phyloP scores from a whole-genome alignment of 2,888 invertebrate genomes.

The Sarcophaga variegata region DNA sequence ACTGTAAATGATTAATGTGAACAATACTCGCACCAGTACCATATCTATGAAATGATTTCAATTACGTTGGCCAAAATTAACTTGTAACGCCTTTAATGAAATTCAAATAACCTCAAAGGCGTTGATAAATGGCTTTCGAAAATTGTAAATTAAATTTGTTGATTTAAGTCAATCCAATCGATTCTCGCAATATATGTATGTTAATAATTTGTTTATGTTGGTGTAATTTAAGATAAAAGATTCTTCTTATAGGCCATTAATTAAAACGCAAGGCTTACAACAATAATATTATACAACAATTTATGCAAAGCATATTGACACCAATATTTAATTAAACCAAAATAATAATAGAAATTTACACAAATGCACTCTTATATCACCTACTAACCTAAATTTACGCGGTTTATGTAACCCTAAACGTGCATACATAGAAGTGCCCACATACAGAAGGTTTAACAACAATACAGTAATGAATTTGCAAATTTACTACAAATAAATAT shows the following conservation, averaged over 20 bases:
- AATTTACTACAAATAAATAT: neutral
- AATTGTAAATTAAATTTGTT: conserved; percentile 42
- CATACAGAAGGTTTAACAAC: neutral
- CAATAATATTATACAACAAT: conserved; percentile 44
- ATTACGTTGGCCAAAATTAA: neutral
- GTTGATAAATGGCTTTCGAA: conserved; percentile 18
- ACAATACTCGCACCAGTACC: too few species aligned
- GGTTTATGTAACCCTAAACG: neutral
- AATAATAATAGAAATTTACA: neutral
- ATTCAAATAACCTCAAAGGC: neutral
- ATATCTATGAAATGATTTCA: too few species aligned
- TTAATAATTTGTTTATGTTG: neutral
- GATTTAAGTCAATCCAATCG: neutral
- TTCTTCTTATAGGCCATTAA: conserved; percentile 37
- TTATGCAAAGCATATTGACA: conserved; percentile 53
- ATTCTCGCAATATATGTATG: neutral
- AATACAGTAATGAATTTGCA: neutral
- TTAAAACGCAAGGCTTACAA: conserved; percentile 43
- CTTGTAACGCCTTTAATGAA: neutral
- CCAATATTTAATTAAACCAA: conserved; percentile 56
- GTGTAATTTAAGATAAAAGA: neutral
- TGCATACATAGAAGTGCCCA: neutral
- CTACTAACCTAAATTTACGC: too few species aligned
- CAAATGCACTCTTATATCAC: neutral
- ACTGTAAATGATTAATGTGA: too few species aligned